Conservation (phyloP, 2,888 invertebrate species). For the Malthinus flaveolus region DNA sequence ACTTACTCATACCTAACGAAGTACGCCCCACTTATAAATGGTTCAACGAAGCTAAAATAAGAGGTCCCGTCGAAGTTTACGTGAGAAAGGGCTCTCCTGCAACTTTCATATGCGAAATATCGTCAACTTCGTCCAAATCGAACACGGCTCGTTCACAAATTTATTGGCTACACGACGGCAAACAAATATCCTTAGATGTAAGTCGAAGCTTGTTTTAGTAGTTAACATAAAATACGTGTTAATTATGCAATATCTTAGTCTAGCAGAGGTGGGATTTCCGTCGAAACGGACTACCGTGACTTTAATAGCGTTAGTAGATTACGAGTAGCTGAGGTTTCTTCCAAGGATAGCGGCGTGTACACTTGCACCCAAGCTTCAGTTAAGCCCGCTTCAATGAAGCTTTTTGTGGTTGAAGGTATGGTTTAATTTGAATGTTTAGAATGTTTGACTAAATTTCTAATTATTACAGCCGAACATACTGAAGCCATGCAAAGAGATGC, state of each 20-base stretch:
- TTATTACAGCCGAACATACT: constrained; percentile 58
- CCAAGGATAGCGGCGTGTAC: constrained; percentile 62
- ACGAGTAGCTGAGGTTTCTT: constrained; percentile 62
- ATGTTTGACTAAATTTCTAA: constrained; percentile 33
- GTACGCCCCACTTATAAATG: constrained; percentile 32
- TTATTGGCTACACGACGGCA: constrained; percentile 62
- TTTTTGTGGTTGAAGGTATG: constrained; percentile 68
- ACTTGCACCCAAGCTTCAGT: constrained; percentile 67
- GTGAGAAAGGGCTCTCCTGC: constrained; percentile 60
- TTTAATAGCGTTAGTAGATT: constrained; percentile 62
- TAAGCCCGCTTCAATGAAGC: constrained; percentile 61
- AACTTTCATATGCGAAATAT: constrained; percentile 61
- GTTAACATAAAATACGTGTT: constrained; percentile 20
- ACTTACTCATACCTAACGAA: constrained; percentile 24
- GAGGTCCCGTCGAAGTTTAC: constrained; percentile 60
- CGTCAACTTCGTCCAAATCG: constrained; percentile 40
- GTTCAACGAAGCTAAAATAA: constrained; percentile 52
- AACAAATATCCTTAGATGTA: constrained; percentile 62
- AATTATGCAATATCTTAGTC: constrained; percentile 46
- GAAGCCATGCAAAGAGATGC: constrained; percentile 70
- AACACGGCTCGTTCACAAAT: constrained; percentile 44
- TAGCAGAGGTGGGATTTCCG: constrained; percentile 62
- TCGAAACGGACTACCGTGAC: constrained; percentile 66
- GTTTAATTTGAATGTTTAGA: constrained; percentile 4
- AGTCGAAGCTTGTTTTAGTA: constrained; percentile 28